phyloP scores from a whole-genome alignment of 2,113 vertebrate species.

The Nanger granti region DNA sequence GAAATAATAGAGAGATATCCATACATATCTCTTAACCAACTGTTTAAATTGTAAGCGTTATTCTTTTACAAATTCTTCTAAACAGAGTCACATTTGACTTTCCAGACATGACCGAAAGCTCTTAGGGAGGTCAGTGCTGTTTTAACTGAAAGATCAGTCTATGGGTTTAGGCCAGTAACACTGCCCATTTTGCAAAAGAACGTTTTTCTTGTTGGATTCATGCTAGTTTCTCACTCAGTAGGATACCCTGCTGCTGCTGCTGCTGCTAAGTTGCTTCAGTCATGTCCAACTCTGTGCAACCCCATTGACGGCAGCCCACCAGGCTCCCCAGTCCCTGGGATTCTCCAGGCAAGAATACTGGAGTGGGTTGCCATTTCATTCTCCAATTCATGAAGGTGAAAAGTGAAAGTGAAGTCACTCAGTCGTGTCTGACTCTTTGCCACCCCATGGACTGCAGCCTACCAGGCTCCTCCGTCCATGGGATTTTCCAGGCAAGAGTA shows the following conservation, averaged over 20 bases:
- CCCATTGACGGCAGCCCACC: too few species aligned
- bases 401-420: too few species aligned
- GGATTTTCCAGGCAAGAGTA: too few species aligned
- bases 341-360: too few species aligned
- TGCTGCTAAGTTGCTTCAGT: too few species aligned
- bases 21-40: not conserved
- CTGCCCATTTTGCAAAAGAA: not conserved
- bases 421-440: too few species aligned
- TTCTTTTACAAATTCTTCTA: not conserved
- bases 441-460: too few species aligned
- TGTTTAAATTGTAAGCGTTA: conserved; percentile 28
- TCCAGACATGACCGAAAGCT: not conserved
- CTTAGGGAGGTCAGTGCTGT: not conserved
- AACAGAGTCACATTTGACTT: conserved; percentile 16
- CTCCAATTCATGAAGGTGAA: too few species aligned
- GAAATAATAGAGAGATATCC: not conserved
- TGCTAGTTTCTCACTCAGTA: conserved; percentile 47
- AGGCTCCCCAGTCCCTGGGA: too few species aligned
- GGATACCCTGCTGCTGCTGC: not conserved
- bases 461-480: too few species aligned
- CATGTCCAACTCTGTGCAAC: too few species aligned
- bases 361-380: too few species aligned
- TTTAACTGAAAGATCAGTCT: conserved; percentile 29
- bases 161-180: not conserved
- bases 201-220: conserved; percentile 39